A percentile compares a stretch with the other conserved stretches of the same genome.
Conservation (phyloP, 2,797 vertebrate species). For the Kryptopterus vitreolus region DNA sequence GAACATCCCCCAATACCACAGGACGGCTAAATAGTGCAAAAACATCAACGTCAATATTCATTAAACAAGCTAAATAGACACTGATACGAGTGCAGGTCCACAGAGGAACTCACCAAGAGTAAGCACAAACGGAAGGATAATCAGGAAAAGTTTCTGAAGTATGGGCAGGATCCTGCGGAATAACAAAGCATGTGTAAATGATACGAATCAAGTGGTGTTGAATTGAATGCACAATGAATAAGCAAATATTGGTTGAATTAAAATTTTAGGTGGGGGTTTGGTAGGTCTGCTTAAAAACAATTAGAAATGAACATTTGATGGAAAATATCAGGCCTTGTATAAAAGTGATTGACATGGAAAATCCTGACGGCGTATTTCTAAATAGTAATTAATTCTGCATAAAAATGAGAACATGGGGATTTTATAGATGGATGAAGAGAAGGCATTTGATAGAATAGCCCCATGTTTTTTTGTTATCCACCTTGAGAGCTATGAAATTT, state of each 20-base stretch:
- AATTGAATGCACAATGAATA: background rate
- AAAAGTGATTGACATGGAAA: too few species aligned
- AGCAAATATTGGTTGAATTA: background rate
- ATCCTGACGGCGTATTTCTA: too few species aligned
- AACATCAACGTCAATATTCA: background rate
- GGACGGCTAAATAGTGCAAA: background rate
- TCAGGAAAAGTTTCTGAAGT: slow-evolving; percentile 28
- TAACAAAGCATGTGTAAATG: background rate
- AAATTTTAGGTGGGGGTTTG: background rate
- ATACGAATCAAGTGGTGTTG: too few species aligned
- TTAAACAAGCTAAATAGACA: background rate
- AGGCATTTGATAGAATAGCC: too few species aligned
- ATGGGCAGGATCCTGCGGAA: slow-evolving; percentile 37
- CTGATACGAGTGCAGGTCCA: background rate
- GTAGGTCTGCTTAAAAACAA: background rate
- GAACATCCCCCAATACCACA: slow-evolving; percentile 28
- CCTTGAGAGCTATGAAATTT: too few species aligned
- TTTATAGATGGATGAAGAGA: too few species aligned
- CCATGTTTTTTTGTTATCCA: too few species aligned
- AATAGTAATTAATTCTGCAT: too few species aligned
- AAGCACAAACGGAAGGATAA: slow-evolving; percentile 32
- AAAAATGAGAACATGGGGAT: too few species aligned
- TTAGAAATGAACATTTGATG: too few species aligned
- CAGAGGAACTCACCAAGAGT: slow-evolving; percentile 3
- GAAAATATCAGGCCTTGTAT: too few species aligned